Evolutionary conservation across 2,888 invertebrate genomes (phyloP), one percentile per base, ranked within the genome.

Genomic region (Lycophotia porphyrea): DNA sequence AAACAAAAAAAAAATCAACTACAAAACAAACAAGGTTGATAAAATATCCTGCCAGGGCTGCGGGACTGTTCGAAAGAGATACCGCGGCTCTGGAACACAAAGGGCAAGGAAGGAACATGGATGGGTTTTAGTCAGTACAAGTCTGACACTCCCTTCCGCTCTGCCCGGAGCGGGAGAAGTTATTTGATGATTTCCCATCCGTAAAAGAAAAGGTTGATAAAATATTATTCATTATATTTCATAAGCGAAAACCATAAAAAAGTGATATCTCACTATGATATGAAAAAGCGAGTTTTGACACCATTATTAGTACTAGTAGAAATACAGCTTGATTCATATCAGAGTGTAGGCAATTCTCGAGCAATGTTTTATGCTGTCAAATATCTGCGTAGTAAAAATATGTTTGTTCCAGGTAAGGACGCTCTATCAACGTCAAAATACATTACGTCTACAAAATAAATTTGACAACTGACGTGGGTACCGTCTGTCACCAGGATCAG

Each of bases 381-480:
- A 80, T 87, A 68, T 66, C 52, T 44, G 39, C 15, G 76, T 82
- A 75, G 80, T 82, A 86, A 80, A 81, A 80, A 65, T 55, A 21
- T 66, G 76, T 81, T 70, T 71, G 70, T 42, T 64, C 47, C 76
- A 81, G 73, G 64, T 84, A 74, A 71, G 69, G 55, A 75, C 63
- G 74, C 42, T 66, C 74, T 78, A 75, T 80, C 67, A 65, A 61
- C 65, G 67, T 72, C 69, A 49, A 80, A 77, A 76, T 79, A 84
- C 68, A 82, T 80, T 74, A 61, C 77, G 66, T 42, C 66, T 68
- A 71, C 61, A 61, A 73, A 44, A 76, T 76, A 79, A 80, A 84
- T 84, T 87, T 77, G 80, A 84, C 82, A 79, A 75, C 67, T 76
- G 80, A 85, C 34, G 58, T 69, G 71, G 78, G 78, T 84, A 60